Base-by-base conservation (phyloP, 1,140 invertebrate genomes). In the Metaphire vulgaris region DNA sequence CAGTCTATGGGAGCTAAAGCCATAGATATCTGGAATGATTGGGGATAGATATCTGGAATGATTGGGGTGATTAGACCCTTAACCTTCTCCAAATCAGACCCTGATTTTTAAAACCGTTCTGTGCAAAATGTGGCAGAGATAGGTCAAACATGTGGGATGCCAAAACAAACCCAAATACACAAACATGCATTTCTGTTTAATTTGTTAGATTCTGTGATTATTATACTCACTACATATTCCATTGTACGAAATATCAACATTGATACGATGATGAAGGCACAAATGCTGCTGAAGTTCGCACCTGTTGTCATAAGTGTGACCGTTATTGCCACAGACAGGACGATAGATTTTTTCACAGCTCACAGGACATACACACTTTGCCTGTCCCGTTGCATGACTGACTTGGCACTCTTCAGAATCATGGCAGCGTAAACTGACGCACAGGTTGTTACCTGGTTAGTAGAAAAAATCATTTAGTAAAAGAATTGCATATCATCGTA, bases 241-340 rank as follows among this genome's bases (percentile, higher is more conserved):
- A 21, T 12, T 56, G 41, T 56, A 56, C 21, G 21, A 56, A 56
- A 56, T 56, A 56, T 56, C 21, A 6, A 56, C 41, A 12, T 21
- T 6, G 41, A 56, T 56, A 21, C 41, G 41, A 6, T 6, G 41
- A 6, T 6, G 21, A 6, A 92, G 88, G 84, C 93, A 95, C 0
- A 92, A 89, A 26, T 90, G 90, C 81, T 90, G 90, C 82, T 92
- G 90, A 75, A 95, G 88, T 83, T 93, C 91, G 82, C 93, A 95
- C 84, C 93, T 92, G 81, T 91, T 94, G 72, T 88, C 84, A 81
- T 92, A 95, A 0, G 92, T 94, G 77, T 90, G 89, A 84, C 91
- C 90, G 81, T 94, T 91, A 81, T 91, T 92, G 65, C 91, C 92
- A 83, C 93, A 96, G 64, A 95, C 92, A 32, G 90, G 90, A 74